Evolutionary conservation across 2,888 invertebrate genomes (phyloP).

Genomic region (Anorthoa munda): DNA sequence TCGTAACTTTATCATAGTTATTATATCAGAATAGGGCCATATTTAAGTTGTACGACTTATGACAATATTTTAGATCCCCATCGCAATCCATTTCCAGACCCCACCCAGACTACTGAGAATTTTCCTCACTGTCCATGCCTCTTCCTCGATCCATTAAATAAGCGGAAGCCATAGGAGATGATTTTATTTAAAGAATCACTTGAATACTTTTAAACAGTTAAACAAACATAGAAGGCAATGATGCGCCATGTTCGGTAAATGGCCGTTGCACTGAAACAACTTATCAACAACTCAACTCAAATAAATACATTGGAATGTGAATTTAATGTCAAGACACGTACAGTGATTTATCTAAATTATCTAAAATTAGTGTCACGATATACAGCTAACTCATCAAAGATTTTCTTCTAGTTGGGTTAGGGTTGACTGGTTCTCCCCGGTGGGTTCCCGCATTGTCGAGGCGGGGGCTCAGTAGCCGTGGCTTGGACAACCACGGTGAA

Average conservation of each 20-base stretch:
- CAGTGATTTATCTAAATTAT: neutral
- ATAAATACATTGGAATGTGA: neutral
- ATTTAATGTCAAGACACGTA: neutral
- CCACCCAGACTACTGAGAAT: neutral
- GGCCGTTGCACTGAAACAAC: neutral
- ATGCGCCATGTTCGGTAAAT: neutral
- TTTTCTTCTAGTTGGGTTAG: neutral
- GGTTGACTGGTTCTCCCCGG: too few species aligned
- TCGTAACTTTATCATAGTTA: too few species aligned
- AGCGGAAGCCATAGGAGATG: neutral
- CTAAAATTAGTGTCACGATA: neutral
- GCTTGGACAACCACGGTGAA: too few species aligned
- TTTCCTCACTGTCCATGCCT: neutral
- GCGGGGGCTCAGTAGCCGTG: too few species aligned
- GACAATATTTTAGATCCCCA: too few species aligned
- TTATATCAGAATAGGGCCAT: too few species aligned
- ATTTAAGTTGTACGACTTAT: too few species aligned
- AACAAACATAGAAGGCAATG: neutral
- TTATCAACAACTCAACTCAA: neutral
- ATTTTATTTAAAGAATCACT: neutral
- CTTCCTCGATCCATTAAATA: too few species aligned
- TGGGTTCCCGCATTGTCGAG: too few species aligned
- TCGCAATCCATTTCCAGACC: too few species aligned
- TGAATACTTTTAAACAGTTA: neutral
- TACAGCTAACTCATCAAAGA: neutral